Percentiles rank a stretch among this genome's conserved stretches.
Evolutionary conservation across 2,113 vertebrate species (phyloP).

Genomic region (Hyperoodon ampullatus): DNA sequence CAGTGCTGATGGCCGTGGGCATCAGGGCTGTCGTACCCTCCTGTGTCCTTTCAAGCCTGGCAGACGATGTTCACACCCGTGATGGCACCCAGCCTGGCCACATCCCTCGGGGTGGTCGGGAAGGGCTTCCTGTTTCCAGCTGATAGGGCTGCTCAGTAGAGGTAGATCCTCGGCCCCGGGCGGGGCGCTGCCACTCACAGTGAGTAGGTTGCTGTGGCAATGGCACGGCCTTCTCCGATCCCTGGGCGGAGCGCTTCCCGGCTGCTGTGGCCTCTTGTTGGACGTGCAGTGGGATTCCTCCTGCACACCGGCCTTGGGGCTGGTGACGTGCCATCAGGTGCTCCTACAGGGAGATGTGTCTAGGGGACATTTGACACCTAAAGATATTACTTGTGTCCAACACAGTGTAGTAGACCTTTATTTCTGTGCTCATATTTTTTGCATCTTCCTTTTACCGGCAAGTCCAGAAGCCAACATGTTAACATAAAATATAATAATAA

Average conservation of each 20-base stretch:
- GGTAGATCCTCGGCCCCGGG: neutral
- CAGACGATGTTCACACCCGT: neutral
- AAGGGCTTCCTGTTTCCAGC: neutral
- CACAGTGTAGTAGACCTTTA: neutral
- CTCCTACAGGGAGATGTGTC: neutral
- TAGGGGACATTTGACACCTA: neutral
- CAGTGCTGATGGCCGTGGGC: neutral
- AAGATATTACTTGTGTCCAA: neutral
- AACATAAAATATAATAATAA: neutral
- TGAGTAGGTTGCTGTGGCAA: neutral
- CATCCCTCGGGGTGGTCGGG: neutral
- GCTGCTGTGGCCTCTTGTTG: accelerated
- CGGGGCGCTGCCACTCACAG: accelerated
- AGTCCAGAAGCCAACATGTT: neutral
- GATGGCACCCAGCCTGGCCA: neutral
- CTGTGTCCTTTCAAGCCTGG: neutral
- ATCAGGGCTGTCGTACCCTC: neutral
- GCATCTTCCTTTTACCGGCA: neutral
- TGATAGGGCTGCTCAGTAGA: neutral
- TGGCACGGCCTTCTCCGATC: too few species aligned
- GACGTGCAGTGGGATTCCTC: too few species aligned
- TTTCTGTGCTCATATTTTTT: neutral
- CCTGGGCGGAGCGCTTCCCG: neutral
- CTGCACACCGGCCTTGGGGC: neutral
- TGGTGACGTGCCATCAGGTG: neutral